phyloP scores from a whole-genome alignment of 2,888 invertebrate genomes.

The Neria commutata region DNA sequence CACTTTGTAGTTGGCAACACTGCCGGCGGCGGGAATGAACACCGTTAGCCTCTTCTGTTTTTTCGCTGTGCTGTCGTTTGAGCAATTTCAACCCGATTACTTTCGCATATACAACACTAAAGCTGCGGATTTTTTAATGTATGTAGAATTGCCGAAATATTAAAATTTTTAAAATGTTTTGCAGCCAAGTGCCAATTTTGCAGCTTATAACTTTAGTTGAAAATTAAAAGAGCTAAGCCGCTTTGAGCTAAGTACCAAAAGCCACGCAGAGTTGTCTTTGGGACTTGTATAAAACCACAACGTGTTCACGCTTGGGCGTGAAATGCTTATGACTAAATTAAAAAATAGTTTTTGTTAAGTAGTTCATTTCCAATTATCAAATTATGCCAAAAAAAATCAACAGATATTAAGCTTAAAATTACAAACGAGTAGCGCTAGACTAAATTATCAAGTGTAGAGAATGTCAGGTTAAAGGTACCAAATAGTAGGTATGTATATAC shows the following conservation, averaged over 20 bases:
- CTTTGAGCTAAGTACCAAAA: too few relatives aligned
- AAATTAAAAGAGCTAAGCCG: too few relatives aligned
- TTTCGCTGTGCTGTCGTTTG: too few relatives aligned
- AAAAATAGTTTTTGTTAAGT: not conserved
- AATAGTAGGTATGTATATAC: constrained; percentile 13
- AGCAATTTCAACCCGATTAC: too few relatives aligned
- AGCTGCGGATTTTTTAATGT: too few relatives aligned
- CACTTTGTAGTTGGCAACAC: not conserved
- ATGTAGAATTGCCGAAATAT: too few relatives aligned
- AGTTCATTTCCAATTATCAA: not conserved
- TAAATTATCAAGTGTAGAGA: constrained; percentile 20
- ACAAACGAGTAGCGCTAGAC: constrained; percentile 10
- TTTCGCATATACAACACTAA: too few relatives aligned
- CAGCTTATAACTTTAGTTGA: too few relatives aligned
- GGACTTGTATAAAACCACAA: not conserved
- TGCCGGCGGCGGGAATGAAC: constrained; percentile 41
- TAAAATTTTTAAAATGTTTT: too few relatives aligned
- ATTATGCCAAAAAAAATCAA: constrained; percentile 3
- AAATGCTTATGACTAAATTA: not conserved
- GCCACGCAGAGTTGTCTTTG: too few relatives aligned
- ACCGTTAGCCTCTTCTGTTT: constrained; percentile 58
- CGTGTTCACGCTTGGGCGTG: not conserved
- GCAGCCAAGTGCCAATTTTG: too few relatives aligned
- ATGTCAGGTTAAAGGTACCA: constrained; percentile 24
- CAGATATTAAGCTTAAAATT: constrained; percentile 16